These are phyloP conservation scores for Rhaphigaster nebulosa DNA, from an alignment of 2,888 invertebrate genomes.

Conservation along the genomic window DNA sequence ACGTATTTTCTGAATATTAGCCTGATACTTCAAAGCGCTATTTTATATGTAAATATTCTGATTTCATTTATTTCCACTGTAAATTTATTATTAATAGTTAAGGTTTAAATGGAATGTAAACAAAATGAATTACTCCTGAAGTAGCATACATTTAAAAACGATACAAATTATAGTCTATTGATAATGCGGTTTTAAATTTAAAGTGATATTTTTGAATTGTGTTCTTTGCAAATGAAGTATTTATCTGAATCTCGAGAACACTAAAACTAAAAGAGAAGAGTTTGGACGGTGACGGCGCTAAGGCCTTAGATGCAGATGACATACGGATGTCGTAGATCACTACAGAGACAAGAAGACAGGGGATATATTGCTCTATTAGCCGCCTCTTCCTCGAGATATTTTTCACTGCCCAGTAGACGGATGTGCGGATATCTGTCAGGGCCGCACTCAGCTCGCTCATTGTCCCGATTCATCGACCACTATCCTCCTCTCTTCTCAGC, in stretches of 20 bases:
- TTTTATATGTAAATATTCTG: too few species aligned
- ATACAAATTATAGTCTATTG: too few species aligned
- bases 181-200: too few species aligned
- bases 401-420: slow-evolving; percentile 19
- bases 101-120: too few species aligned
- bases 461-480: slow-evolving; percentile 27
- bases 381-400: background rate
- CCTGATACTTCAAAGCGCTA: too few species aligned
- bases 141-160: too few species aligned
- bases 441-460: slow-evolving; percentile 9
- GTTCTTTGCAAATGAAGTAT: background rate
- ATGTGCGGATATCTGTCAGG: slow-evolving; percentile 34
- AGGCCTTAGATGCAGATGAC: background rate
- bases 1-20: too few species aligned
- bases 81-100: too few species aligned
- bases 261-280: background rate
- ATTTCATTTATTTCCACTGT: too few species aligned
- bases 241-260: background rate
- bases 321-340: background rate
- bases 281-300: background rate
- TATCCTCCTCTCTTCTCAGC: background rate
- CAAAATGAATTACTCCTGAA: too few species aligned
- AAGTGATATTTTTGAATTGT: background rate
- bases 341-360: background rate
- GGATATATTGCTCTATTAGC: slow-evolving; percentile 38